Evolutionary conservation across 2,797 vertebrate genomes (phyloP), one percentile per base, ranked within the genome.

Genomic region (Dryobates pubescens): DNA sequence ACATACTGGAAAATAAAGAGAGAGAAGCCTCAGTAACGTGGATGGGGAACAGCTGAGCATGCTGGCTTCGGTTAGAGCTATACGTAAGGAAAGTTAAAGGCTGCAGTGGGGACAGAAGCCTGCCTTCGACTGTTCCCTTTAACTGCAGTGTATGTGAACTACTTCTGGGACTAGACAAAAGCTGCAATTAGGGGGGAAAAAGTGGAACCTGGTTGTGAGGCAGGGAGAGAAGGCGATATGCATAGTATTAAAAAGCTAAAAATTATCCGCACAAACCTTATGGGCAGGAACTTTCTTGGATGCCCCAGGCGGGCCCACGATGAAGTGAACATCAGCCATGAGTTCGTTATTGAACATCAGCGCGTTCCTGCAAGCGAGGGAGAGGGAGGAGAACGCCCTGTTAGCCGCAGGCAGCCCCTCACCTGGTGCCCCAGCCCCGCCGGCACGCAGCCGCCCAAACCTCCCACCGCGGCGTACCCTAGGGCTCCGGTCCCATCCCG

Each of bases 281-380:
- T 99, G 99, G 38, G 99, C 99, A 13, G 99, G 99, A 88, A 99
- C 98, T 96, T 97, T 98, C 97, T 98, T 97, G 16, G 98, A 98
- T 8, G 96, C 98, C 89, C 99, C 99, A 56, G 97, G 87, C 20
- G 99, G 98, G 51, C 99, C 99, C 24, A 99, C 99, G 32, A 99
- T 96, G 97, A 99, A 99, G 97, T 99, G 99, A 90, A 99, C 98
- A n/a, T 99, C 99, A 6, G 99, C 99, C 99, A 99, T 99, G 96
- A 99, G 98, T 97, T 99, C 99, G 96, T 99, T 99, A 98, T 99
- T 99, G 95, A 99, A 99, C 99, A 99, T 99, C 95, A 99, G 97
- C 76, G 99, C 99, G 93, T 99, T 99, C 98, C 99, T 99, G 96
- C 59, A 95, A 86, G 93, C 89, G 76, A 94, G 87, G 88, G 94